These are phyloP conservation scores for Harpagifer antarcticus DNA, from an alignment of 2,797 vertebrate genomes.

Conservation along the genomic window DNA sequence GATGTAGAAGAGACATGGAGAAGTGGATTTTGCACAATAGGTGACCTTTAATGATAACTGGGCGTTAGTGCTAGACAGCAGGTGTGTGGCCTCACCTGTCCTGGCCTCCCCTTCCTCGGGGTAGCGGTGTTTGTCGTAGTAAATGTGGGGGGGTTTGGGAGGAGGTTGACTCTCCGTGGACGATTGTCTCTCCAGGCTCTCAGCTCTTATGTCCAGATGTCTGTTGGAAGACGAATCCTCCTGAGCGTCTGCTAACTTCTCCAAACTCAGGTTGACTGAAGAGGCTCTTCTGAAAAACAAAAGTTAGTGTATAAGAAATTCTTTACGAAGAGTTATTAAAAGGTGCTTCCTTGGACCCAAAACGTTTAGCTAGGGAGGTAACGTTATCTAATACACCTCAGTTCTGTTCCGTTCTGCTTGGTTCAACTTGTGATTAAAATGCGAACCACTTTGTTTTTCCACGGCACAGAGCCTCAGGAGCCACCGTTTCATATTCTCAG, in stretches of 20 bases:
- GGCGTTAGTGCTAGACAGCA: too few species aligned
- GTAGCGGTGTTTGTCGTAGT: conserved; percentile 78
- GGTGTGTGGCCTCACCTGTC: too few species aligned
- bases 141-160: conserved; percentile 83
- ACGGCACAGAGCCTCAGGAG: too few species aligned
- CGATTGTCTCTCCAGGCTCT: conserved; percentile 30
- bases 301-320: neutral
- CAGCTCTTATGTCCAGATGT: neutral
- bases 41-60: too few species aligned
- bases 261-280: conserved; percentile 55
- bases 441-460: too few species aligned
- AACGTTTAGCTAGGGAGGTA: neutral
- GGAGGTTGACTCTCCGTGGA: conserved; percentile 64
- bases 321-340: neutral
- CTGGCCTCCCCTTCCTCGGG: conserved; percentile 50
- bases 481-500: too few species aligned
- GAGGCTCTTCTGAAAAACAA: conserved; percentile 50
- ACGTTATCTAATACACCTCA: neutral
- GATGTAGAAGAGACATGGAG: too few species aligned
- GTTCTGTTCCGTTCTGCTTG: too few species aligned
- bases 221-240: neutral
- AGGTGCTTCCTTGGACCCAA: neutral
- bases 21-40: too few species aligned
- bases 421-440: too few species aligned
- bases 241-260: conserved; percentile 47